Conservation (phyloP, 37 sponge, comb jelly and placozoan genomes). For the Aplysina aerophoba region DNA sequence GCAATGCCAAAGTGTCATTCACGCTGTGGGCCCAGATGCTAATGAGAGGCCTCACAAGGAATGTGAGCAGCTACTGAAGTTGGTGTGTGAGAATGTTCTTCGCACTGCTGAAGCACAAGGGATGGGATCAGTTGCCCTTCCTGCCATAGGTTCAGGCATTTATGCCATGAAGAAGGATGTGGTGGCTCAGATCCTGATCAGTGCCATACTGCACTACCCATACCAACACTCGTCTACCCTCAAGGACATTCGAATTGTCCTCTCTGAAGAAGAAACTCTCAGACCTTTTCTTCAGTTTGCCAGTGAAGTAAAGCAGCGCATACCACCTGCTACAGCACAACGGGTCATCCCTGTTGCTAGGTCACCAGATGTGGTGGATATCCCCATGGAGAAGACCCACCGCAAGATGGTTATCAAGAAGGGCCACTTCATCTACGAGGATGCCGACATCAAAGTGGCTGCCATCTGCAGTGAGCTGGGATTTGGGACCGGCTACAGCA, state of each 20-base stretch:
- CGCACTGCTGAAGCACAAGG: slow-evolving; percentile 32
- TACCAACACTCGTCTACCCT: slow-evolving; percentile 37
- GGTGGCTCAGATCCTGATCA: slow-evolving; percentile 42
- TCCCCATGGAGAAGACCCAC: slow-evolving; percentile 9
- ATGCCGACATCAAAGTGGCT: slow-evolving; percentile 25
- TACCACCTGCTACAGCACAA: too few relatives aligned
- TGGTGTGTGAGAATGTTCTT: slow-evolving; percentile 35
- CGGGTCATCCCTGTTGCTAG: background rate
- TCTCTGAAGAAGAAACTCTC: slow-evolving; percentile 48
- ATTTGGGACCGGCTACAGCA: background rate
- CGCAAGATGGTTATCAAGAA: slow-evolving; percentile 19
- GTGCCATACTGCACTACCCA: slow-evolving; percentile 32
- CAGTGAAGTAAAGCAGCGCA: background rate
- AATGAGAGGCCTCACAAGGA: background rate
- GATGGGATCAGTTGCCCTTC: slow-evolving; percentile 62
- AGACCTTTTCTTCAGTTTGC: slow-evolving; percentile 15
- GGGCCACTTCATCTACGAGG: slow-evolving; percentile 30
- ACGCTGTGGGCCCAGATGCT: slow-evolving; percentile 72
- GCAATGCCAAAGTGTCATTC: slow-evolving; percentile 56
- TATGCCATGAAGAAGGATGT: slow-evolving; percentile 51
- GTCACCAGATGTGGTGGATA: background rate
- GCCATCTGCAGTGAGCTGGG: slow-evolving; percentile 30
- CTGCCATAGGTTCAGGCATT: slow-evolving; percentile 75
- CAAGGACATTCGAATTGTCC: slow-evolving; percentile 69
- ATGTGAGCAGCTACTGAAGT: slow-evolving; percentile 34